phyloP scores from a whole-genome alignment of 2,888 invertebrate species.

The Pristionchus fissidentatus region DNA sequence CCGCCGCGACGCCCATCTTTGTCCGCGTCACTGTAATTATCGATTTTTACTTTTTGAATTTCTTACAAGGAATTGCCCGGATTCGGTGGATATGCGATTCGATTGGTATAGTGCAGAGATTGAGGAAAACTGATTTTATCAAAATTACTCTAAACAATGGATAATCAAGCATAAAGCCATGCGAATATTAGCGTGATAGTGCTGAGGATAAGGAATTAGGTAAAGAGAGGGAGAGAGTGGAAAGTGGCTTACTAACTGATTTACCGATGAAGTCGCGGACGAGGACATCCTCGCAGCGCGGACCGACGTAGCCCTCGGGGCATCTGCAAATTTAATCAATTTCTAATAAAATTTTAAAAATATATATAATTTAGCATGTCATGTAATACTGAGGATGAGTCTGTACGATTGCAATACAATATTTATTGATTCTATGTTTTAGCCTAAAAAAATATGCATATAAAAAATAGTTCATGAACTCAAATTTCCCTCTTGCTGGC shows the following conservation, averaged over 20 bases:
- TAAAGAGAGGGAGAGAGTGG: background rate
- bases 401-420: too few relatives aligned
- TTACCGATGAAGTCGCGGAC: slow-evolving; percentile 42
- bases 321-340: slow-evolving; percentile 16
- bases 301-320: background rate
- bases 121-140: background rate
- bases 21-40: slow-evolving; percentile 4
- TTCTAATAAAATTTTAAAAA: background rate
- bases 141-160: background rate
- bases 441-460: background rate
- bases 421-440: too few relatives aligned
- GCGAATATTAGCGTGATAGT: too few relatives aligned
- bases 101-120: background rate
- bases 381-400: too few relatives aligned
- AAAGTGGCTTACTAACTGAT: slow-evolving; percentile 31
- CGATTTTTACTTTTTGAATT: background rate
- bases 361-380: background rate
- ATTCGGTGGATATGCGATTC: background rate
- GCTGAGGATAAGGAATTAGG: background rate
- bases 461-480: background rate
- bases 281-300: slow-evolving; percentile 38
- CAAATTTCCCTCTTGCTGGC: too few relatives aligned
- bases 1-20: slow-evolving; percentile 43
- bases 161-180: too few relatives aligned
- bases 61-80: too few relatives aligned